Evolutionary conservation across 2,797 vertebrate species (phyloP), one percentile per base, ranked within the genome.

Genomic region (Eremophila alpestris): DNA sequence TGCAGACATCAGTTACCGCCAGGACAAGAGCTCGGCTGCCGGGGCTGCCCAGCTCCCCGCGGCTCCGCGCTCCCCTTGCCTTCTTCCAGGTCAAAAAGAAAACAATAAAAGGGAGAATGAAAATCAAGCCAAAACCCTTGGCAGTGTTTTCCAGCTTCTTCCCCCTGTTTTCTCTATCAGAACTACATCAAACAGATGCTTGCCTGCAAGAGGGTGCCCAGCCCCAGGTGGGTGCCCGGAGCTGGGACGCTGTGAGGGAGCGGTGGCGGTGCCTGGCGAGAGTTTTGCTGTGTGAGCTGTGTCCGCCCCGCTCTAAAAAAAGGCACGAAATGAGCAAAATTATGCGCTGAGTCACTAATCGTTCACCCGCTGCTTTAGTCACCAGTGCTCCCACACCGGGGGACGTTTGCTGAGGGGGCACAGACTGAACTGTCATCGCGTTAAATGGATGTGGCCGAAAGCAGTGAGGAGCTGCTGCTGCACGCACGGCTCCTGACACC

Each of bases 301-400:
- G 83, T 86, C 95, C 60, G 9, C 60, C 86, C 55, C 14, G 15
- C 10, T 54, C 91, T 97, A 95, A 87, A 93, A 89, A 96, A 89
- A 95, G 93, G 88, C 63, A 10, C 15, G 17, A 92, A 87, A 94
- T 89, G 91, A 95, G 89, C 87, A 83, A 90, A 96, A 97, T 93
- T 64, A 92, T 90, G 93, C 68, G 18, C 95, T 97, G 97, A 97
- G 97, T 97, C 97, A 97, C 83, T 77, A 87, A 94, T 96, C 74
- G 71, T 78, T 93, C 94, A 55, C 90, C 92, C 64, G 43, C 96
- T 84, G 90, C 92, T 93, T 95, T 94, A 87, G 89, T 96, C 96
- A 94, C 88, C 82, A 36, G 74, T 70, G 73, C 80, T 84, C 94
- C 93, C 89, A 84, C 91, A 30, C 81, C 67, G 90, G 79, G 90